These are phyloP conservation scores for Scophthalmus maximus DNA, from an alignment of 2,113 vertebrate genomes.

Conservation along the genomic window DNA sequence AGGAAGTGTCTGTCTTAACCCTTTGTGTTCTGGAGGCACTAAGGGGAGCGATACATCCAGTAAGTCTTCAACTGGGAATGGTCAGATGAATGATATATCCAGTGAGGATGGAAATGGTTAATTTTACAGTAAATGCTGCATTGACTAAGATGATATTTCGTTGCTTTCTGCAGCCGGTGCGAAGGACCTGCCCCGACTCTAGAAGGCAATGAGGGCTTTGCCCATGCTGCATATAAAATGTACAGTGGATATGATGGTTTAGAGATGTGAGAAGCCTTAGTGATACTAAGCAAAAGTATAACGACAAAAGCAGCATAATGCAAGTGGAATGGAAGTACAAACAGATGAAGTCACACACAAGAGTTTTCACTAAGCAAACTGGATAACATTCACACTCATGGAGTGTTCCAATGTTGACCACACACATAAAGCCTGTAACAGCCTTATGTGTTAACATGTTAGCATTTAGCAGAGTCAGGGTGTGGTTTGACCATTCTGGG, in stretches of 20 bases:
- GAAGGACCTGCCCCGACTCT: background rate
- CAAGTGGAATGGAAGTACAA: too few relatives aligned
- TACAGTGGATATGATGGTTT: background rate
- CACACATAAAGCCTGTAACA: too few relatives aligned
- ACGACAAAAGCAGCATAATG: background rate
- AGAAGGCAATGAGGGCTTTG: slow-evolving; percentile 21
- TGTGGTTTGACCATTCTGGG: too few relatives aligned
- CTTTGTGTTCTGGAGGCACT: slow-evolving; percentile 49
- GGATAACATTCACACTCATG: too few relatives aligned
- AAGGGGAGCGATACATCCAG: background rate
- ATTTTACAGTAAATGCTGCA: slow-evolving; percentile 32
- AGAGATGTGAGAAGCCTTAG: background rate
- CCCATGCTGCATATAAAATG: background rate
- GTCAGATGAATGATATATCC: slow-evolving; percentile 19
- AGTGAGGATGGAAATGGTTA: slow-evolving; percentile 36
- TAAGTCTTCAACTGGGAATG: background rate
- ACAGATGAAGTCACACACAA: too few relatives aligned
- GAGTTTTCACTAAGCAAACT: too few relatives aligned
- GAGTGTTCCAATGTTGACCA: too few relatives aligned
- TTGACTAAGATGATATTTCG: slow-evolving; percentile 30
- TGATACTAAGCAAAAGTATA: background rate
- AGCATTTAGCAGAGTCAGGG: too few relatives aligned
- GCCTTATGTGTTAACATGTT: too few relatives aligned
- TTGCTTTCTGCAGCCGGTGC: too few relatives aligned
- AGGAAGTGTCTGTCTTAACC: slow-evolving; percentile 86